A percentile compares a stretch with the other conserved stretches of the same genome.
Evolutionary conservation across 2,797 vertebrate genomes (phyloP).

Genomic region (Malurus splendens): DNA sequence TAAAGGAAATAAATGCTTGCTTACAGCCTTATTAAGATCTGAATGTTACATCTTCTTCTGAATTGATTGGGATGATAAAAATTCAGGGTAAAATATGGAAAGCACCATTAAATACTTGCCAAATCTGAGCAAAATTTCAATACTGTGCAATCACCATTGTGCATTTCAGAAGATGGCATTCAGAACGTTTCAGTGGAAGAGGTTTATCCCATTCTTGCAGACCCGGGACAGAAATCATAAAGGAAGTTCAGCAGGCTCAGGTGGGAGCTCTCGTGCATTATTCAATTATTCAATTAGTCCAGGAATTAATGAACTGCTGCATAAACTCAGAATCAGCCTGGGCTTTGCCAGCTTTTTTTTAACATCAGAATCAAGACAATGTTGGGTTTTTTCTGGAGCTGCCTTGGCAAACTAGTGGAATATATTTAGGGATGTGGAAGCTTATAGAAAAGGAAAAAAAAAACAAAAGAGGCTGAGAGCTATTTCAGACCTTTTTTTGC

Average conservation of each 20-base stretch:
- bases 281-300: neutral
- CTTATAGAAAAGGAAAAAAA: neutral
- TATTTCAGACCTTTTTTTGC: neutral
- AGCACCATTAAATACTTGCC: neutral
- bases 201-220: neutral
- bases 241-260: neutral
- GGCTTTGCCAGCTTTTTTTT: neutral
- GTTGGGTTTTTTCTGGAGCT: neutral
- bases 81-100: neutral
- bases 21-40: slow-evolving; percentile 13
- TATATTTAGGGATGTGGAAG: neutral
- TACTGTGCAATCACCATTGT: neutral
- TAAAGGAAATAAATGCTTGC: slow-evolving; percentile 29
- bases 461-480: neutral
- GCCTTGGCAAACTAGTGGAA: neutral
- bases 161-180: neutral
- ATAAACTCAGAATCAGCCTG: neutral
- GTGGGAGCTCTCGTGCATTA: neutral
- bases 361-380: neutral
- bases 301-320: neutral
- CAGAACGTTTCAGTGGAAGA: neutral
- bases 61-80: neutral
- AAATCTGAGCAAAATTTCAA: neutral
- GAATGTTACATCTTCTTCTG: neutral
- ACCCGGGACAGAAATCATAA: neutral